Percentiles rank a stretch among this genome's conserved stretches.
Conservation (phyloP, 2,113 vertebrate genomes). For the Egretta garzetta region DNA sequence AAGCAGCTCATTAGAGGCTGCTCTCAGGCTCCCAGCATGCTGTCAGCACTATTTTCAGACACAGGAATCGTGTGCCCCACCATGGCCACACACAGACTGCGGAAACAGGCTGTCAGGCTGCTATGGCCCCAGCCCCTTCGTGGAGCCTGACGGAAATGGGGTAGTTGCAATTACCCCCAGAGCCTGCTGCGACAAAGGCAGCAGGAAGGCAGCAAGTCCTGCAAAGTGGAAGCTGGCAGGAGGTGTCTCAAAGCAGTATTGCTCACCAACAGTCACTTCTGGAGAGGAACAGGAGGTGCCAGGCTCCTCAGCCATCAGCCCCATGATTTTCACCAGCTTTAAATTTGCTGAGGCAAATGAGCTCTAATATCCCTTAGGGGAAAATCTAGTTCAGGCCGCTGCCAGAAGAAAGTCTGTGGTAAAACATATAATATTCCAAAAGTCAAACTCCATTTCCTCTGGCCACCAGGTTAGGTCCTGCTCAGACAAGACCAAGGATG, state of each 20-base stretch:
- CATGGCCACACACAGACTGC: accelerated
- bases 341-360: background rate
- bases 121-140: background rate
- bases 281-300: background rate
- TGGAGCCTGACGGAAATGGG: background rate
- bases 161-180: background rate
- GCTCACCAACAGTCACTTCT: background rate
- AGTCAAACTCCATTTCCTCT: background rate
- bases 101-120: background rate
- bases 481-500: background rate
- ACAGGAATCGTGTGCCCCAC: background rate
- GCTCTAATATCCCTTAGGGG: background rate
- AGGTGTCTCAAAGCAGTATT: background rate
- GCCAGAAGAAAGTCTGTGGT: background rate
- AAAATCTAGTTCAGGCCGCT: background rate
- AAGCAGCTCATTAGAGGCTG: background rate
- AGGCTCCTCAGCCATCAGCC: background rate
- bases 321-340: background rate
- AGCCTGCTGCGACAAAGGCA: background rate
- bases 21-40: background rate
- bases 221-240: background rate
- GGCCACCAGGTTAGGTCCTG: background rate
- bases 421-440: background rate
- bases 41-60: background rate
- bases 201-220: background rate